Percentiles rank a stretch among this genome's conserved stretches.
Conservation (phyloP, 2,888 invertebrate species). For the Acleris literana region DNA sequence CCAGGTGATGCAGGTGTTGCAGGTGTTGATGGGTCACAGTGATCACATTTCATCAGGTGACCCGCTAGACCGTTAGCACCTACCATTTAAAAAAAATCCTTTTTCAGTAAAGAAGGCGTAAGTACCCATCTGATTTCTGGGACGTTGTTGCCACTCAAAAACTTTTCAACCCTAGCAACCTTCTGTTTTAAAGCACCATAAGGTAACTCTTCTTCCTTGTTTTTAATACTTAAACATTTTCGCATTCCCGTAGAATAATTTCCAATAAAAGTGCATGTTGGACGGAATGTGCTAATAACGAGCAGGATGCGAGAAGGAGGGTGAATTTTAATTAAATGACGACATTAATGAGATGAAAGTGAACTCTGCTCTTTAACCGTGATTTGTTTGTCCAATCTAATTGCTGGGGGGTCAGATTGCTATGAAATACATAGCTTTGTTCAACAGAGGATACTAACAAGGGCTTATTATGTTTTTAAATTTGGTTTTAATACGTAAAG, state of each 20-base stretch:
- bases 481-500: too few species aligned
- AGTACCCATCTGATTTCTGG: too few species aligned
- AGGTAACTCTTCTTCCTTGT: too few species aligned
- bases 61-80: too few species aligned
- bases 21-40: too few species aligned
- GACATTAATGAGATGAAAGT: slow-evolving; percentile 80
- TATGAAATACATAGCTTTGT: slow-evolving; percentile 18
- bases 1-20: too few species aligned
- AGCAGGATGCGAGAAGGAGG: slow-evolving; percentile 71
- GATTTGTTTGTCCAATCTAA: slow-evolving; percentile 78
- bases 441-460: background rate
- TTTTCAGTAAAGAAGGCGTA: too few species aligned
- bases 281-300: slow-evolving; percentile 75
- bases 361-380: slow-evolving; percentile 72
- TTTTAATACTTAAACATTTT: background rate
- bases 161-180: too few species aligned
- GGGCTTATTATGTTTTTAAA: background rate
- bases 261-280: slow-evolving; percentile 38
- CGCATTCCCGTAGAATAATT: slow-evolving; percentile 12
- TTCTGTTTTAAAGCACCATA: too few species aligned
- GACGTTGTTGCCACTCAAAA: too few species aligned
- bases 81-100: too few species aligned
- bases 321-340: slow-evolving; percentile 82
- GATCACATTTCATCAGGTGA: too few species aligned
- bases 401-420: slow-evolving; percentile 47